Evolutionary conservation across 2,113 vertebrate species (phyloP), one percentile per base, ranked within the genome.

Genomic region (Poicephalus meyeri): DNA sequence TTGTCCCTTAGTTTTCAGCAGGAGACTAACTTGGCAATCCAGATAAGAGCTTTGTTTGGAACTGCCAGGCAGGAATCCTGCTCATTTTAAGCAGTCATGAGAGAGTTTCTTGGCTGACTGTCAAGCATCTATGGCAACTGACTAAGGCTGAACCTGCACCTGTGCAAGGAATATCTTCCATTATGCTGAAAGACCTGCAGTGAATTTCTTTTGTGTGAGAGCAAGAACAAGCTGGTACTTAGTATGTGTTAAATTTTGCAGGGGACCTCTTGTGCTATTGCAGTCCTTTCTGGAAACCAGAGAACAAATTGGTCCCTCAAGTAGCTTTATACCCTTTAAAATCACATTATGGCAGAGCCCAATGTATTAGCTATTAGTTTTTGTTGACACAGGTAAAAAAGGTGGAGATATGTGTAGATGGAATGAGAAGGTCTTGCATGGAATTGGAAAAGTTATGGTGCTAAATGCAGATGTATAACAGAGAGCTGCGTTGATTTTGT

Each of bases 11-110:
- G 56, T 71, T 96, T 84, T 89, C 82, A 86, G n/a, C 81, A 66
- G 64, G 28, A 76, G 28, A 23, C 49, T 56, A 85, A 80, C 74
- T 88, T 79, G n/a, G 41, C 63, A 82, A 5, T 28, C 63, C 50
- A 89, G 39, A 33, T 88, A 50, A 95, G 47, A 93, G 79, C 55
- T 91, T 86, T 87, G 65, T 88, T 91, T 93, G 37, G 85, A 94
- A 25, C 58, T 77, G n/a, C n/a, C 42, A 86, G 60, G 63, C 65
- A 68, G 73, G 24, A 93, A 80, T 41, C 47, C 24, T 92, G 77
- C 80, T 93, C 84, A 86, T 90, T 88, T 95, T 92, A 88, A 93
- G 50, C 42, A 64, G 71, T 68, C 68, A 70, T 49, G 47, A 84
- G 58, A 74, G 74, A 66, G 31, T 66, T 77, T 80, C 71, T 93